A percentile compares a stretch with the other conserved stretches of the same genome.
Evolutionary conservation across 2,113 vertebrate genomes (phyloP).

Genomic region (Oryzias melastigma): DNA sequence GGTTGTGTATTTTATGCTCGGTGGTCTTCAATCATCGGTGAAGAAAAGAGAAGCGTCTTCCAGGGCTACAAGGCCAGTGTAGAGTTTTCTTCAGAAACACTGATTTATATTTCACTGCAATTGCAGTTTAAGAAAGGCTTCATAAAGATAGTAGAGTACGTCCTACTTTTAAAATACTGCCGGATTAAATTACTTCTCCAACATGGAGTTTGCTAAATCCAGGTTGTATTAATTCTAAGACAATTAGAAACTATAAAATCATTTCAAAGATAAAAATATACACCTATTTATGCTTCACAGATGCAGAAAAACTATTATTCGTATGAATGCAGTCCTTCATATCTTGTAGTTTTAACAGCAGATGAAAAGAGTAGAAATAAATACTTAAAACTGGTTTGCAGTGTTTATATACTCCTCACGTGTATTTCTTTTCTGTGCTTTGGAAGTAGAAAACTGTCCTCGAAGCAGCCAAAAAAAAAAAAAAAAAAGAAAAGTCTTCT

Average conservation of each 20-base stretch:
- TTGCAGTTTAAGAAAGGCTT: neutral
- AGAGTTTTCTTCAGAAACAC: neutral
- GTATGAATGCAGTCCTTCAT: neutral
- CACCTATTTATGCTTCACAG: conserved; percentile 17
- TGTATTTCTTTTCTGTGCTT: neutral
- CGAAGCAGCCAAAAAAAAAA: conserved; percentile 21
- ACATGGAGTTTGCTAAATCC: neutral
- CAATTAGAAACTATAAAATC: conserved; percentile 32
- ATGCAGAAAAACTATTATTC: neutral
- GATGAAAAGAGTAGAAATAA: neutral
- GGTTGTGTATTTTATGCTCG: neutral
- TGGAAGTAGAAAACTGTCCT: conserved; percentile 14
- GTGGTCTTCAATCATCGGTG: conserved; percentile 7
- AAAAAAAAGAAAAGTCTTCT: conserved; percentile 17
- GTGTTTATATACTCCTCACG: no score
- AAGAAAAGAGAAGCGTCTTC: neutral
- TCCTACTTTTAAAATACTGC: neutral
- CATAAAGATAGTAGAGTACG: neutral
- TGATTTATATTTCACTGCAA: neutral
- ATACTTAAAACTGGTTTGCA: no score
- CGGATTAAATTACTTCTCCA: conserved; percentile 6
- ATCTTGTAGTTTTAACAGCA: neutral
- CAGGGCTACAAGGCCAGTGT: no score
- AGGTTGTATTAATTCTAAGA: conserved; percentile 10
- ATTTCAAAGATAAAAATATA: conserved; percentile 38